Conservation (phyloP, 1,140 invertebrate species). For the Drosophila nasuta region DNA sequence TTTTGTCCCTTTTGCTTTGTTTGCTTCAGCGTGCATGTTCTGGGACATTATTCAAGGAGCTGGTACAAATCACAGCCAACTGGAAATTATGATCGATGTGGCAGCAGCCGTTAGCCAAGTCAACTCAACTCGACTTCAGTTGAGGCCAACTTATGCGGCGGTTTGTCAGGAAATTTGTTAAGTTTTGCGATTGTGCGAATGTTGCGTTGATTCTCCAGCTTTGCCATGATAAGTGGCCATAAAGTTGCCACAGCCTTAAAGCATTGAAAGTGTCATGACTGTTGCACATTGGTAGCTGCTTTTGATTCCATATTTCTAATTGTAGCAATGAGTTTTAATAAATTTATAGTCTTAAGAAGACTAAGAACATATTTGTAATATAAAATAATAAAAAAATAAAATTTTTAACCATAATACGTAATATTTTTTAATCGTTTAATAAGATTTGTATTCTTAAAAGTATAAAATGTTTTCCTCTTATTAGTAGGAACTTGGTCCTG, state of each 20-base stretch:
- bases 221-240: slow-evolving; percentile 28
- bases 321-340: no score
- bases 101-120: slow-evolving; percentile 34
- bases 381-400: no score
- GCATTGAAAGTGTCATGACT: no score
- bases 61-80: slow-evolving; percentile 78
- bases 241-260: slow-evolving; percentile 3
- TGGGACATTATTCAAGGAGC: slow-evolving; percentile 64
- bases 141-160: slow-evolving; percentile 57
- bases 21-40: slow-evolving; percentile 9
- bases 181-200: slow-evolving; percentile 64
- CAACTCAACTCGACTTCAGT: slow-evolving; percentile 11
- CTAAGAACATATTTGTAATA: no score
- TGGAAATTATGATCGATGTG: slow-evolving; percentile 81
- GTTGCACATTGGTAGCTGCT: no score
- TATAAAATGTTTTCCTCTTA: no score
- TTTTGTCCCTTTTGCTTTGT: background rate
- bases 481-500: no score
- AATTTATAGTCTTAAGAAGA: no score
- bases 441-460: no score
- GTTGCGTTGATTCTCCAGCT: slow-evolving; percentile 35
- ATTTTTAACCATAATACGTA: no score
- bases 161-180: slow-evolving; percentile 79
- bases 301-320: no score
- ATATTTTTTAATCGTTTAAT: no score